These are phyloP conservation scores for Gallinago solitaria DNA, from an alignment of 2,797 vertebrate species.

Conservation along the genomic window DNA sequence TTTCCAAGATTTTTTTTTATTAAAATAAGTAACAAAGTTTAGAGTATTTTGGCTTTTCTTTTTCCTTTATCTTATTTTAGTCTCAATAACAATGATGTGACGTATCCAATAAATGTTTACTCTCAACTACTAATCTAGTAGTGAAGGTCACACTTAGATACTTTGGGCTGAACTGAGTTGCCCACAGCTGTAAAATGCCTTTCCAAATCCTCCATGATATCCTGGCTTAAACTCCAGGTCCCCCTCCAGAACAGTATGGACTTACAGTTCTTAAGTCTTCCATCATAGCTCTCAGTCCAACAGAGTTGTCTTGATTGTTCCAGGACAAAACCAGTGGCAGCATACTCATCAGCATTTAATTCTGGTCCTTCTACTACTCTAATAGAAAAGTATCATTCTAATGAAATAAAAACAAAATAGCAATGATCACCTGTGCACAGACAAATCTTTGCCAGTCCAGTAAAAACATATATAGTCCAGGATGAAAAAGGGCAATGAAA, in stretches of 20 bases:
- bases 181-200: background rate
- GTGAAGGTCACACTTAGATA: background rate
- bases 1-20: background rate
- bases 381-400: background rate
- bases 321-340: background rate
- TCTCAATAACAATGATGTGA: background rate
- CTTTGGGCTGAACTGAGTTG: background rate
- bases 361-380: background rate
- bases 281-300: background rate
- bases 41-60: background rate
- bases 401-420: background rate
- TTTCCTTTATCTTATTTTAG: background rate
- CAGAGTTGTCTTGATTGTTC: background rate
- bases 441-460: background rate
- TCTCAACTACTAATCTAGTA: background rate
- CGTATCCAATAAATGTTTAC: background rate
- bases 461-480: background rate
- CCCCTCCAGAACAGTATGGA: background rate
- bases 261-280: background rate
- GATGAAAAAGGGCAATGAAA: background rate
- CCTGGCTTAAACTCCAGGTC: background rate
- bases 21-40: background rate
- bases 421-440: background rate
- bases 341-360: background rate
- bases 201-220: background rate